These are phyloP conservation scores for Xiphophorus birchmanni DNA, from an alignment of 2,797 vertebrate species.

Conservation along the genomic window DNA sequence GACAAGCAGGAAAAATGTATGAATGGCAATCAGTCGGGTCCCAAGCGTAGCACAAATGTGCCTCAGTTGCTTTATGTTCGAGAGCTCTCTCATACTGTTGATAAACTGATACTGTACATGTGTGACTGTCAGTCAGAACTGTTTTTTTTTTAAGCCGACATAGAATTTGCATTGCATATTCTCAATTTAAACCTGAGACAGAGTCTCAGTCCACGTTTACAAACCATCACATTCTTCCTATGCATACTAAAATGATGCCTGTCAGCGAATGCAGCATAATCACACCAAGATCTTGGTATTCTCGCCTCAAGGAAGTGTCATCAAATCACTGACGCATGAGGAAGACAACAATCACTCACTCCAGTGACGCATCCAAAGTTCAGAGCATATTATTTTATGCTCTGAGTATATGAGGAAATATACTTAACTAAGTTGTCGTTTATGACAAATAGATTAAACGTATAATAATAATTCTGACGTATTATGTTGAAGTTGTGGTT, in stretches of 20 bases:
- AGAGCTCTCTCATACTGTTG: background rate
- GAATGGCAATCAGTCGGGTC: conserved; percentile 13
- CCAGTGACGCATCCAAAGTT: conserved; percentile 1
- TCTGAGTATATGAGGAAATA: background rate
- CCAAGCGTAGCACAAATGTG: background rate
- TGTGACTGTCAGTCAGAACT: conserved; percentile 29
- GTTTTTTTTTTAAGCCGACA: background rate
- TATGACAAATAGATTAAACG: background rate
- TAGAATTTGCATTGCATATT: conserved; percentile 10
- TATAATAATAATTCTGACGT: too few relatives aligned
- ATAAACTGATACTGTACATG: background rate
- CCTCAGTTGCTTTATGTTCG: conserved; percentile 5
- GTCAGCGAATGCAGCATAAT: conserved; percentile 29
- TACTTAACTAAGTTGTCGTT: background rate
- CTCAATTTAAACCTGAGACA: conserved; percentile 31
- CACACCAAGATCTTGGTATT: conserved; percentile 16
- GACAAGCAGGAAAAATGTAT: background rate
- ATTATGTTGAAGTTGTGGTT: background rate
- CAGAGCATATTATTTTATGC: conserved; percentile 9
- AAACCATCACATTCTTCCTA: conserved; percentile 23
- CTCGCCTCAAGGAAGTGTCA: conserved; percentile 36
- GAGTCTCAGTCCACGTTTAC: background rate
- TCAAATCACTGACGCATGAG: conserved; percentile 22
- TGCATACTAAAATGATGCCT: conserved; percentile 6
- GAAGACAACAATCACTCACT: background rate